A percentile compares a stretch with the other conserved stretches of the same genome.
These are phyloP conservation scores for Microctenopoma stevenorrisi DNA, from an alignment of 2,797 vertebrate species.

Conservation along the genomic window DNA sequence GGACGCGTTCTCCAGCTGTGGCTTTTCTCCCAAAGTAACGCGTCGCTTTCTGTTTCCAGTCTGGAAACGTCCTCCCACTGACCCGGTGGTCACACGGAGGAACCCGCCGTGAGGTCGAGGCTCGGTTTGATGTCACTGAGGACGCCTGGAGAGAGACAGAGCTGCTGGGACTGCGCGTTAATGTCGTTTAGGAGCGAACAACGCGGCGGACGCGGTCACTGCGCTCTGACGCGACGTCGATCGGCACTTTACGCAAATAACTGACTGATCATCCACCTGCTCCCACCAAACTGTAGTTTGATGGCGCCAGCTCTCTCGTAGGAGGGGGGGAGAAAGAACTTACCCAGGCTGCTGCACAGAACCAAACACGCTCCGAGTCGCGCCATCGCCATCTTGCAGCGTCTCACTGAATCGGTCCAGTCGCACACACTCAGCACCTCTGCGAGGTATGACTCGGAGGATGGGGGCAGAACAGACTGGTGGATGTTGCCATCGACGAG, in stretches of 20 bases:
- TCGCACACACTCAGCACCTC: conserved; percentile 74
- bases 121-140: background rate
- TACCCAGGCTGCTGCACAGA: conserved; percentile 76
- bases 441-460: conserved; percentile 60
- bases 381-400: conserved; percentile 85
- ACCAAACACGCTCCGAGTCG: conserved; percentile 64
- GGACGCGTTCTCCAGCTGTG: conserved; percentile 4
- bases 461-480: conserved; percentile 67
- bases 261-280: conserved; percentile 21
- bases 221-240: conserved; percentile 19
- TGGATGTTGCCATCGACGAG: conserved; percentile 83
- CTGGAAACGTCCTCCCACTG: conserved; percentile 6
- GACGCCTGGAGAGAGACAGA: background rate
- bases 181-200: background rate
- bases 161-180: background rate
- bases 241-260: too few species aligned
- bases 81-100: background rate
- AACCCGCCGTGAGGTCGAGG: background rate
- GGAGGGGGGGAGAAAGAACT: conserved; percentile 49
- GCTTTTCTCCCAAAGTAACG: background rate
- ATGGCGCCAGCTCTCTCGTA: background rate
- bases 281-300: conserved; percentile 48
- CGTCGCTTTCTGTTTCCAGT: conserved; percentile 1
- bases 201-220: conserved; percentile 2
- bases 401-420: conserved; percentile 62